phyloP scores from a whole-genome alignment of 2,113 vertebrate species.

The Psettodes erumei region DNA sequence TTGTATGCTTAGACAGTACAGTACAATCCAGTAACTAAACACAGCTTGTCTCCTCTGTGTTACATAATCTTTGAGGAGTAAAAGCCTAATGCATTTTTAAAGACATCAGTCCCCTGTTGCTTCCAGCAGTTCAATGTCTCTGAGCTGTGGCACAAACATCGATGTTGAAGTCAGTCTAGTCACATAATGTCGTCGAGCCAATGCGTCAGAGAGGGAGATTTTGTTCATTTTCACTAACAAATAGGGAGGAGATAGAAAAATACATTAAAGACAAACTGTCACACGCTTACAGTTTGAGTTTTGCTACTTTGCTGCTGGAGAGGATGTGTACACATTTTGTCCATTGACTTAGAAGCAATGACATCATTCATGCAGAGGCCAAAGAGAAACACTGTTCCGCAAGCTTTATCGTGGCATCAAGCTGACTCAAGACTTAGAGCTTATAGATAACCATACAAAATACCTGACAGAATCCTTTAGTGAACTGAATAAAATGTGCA shows the following conservation, averaged over 20 bases:
- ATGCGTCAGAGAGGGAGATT: constrained; percentile 42
- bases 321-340: too few relatives aligned
- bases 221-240: constrained; percentile 30
- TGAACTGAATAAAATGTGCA: constrained; percentile 15
- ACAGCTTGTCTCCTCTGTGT: constrained; percentile 13
- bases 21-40: constrained; percentile 30
- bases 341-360: constrained; percentile 31
- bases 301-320: constrained; percentile 27
- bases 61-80: constrained; percentile 40
- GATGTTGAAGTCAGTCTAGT: constrained; percentile 13
- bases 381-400: constrained; percentile 1
- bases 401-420: constrained; percentile 34
- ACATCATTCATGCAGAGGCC: constrained; percentile 24
- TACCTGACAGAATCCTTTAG: constrained; percentile 17
- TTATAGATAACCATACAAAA: background rate
- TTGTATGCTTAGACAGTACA: background rate
- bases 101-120: constrained; percentile 29
- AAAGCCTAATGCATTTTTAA: constrained; percentile 50
- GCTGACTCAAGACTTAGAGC: constrained; percentile 24
- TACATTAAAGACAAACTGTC: background rate
- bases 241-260: background rate
- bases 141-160: constrained; percentile 18
- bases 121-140: constrained; percentile 17
- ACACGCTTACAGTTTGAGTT: constrained; percentile 5
- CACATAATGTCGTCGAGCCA: constrained; percentile 6